Percentiles rank a stretch among this genome's conserved stretches.
These are phyloP conservation scores for Physella acuta DNA, from an alignment of 1,140 invertebrate species.

Conservation along the genomic window DNA sequence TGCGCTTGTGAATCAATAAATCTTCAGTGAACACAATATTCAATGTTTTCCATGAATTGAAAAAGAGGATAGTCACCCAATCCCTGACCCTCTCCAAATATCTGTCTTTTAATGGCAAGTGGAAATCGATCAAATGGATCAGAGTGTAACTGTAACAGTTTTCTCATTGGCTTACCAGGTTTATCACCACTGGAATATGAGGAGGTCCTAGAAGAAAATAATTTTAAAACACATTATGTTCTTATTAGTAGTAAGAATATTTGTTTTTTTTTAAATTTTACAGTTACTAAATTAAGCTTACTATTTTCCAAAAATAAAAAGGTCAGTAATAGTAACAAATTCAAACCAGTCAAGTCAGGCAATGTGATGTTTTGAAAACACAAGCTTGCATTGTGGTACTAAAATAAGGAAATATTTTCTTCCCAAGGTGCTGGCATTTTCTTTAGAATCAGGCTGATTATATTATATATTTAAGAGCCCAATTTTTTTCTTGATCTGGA, in stretches of 20 bases:
- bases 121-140: conserved; percentile 17
- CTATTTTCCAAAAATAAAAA: background rate
- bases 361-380: too few species aligned
- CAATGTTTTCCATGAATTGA: too few species aligned
- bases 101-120: conserved; percentile 9
- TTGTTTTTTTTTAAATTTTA: background rate
- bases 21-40: too few species aligned
- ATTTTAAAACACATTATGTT: background rate
- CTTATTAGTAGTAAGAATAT: background rate
- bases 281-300: too few species aligned
- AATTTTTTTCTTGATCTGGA: too few species aligned
- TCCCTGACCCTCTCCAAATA: conserved; percentile 21
- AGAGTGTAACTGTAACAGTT: conserved; percentile 17
- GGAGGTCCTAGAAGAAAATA: conserved; percentile 11
- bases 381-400: too few species aligned
- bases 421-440: too few species aligned
- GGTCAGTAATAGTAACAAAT: background rate
- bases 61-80: conserved; percentile 24
- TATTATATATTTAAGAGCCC: too few species aligned
- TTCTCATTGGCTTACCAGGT: conserved; percentile 18
- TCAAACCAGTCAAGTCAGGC: too few species aligned
- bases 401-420: too few species aligned
- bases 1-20: too few species aligned
- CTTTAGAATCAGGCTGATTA: too few species aligned
- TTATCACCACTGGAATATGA: conserved; percentile 22